Evolutionary conservation across 2,113 vertebrate genomes (phyloP), one percentile per base, ranked within the genome.

Genomic region (Strigops habroptila): DNA sequence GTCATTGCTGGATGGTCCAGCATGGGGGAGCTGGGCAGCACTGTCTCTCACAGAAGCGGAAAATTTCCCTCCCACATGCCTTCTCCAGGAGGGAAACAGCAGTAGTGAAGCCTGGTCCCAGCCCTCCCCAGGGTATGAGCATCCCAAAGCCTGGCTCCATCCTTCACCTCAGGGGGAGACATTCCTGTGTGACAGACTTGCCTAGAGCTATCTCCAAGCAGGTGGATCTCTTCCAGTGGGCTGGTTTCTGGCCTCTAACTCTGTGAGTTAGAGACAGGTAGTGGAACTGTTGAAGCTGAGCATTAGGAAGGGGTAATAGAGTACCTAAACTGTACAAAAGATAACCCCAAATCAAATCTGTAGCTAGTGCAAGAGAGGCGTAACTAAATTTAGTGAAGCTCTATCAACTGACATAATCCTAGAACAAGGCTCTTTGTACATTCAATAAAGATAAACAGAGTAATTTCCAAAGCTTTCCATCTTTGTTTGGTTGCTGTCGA

Each of bases 261-360:
- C 48, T 65, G 28, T 0, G 0, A 39, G 27, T 39, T 43, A 63
- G 15, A 80, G 19, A 57, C 22, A 48, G 17, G 31, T 48, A 52
- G 24, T 2, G 2, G 10, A 28, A 70, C 19, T 63, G 23, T 12
- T 57, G 44, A 90, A 51, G 25, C 7, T 87, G 41, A 87, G 14
- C 11, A 4, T 55, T 39, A 65, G n/a, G 46, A 79, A 76, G 9
- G 5, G 16, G 12, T 12, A 70, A 44, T 3, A 41, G 37, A 33
- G 35, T 25, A 67, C 25, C 33, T 27, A 70, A 82, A 64, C 6
- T 25, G 4, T 11, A 80, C 1, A 1, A 83, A 86, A 53, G 13
- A 80, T 43, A 88, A 73, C 19, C 6, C 12, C 28, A 73, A 41
- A 80, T 60, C 22, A 80, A 73, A 82, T 18, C 18, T 76, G 28